A percentile compares a stretch with the other conserved stretches of the same genome.
Evolutionary conservation across 2,113 vertebrate genomes (phyloP).

Genomic region (Petromus typicus): DNA sequence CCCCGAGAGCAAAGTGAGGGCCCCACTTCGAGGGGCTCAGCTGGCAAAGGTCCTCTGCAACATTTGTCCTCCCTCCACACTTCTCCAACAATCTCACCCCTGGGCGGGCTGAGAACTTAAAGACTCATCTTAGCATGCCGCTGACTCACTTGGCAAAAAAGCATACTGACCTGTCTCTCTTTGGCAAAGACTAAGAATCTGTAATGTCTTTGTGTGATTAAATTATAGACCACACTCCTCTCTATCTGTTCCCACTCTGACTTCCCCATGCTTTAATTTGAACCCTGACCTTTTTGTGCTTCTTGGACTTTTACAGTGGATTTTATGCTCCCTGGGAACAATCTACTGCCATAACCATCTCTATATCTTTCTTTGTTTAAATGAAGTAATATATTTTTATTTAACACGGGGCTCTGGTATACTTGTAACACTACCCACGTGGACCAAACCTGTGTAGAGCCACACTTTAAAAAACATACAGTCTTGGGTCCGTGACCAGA

Average conservation of each 20-base stretch:
- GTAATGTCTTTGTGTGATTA: neutral
- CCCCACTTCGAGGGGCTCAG: neutral
- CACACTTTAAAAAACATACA: conserved; percentile 20
- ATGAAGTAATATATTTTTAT: conserved; percentile 41
- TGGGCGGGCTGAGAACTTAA: neutral
- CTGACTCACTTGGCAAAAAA: neutral
- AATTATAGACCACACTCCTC: neutral
- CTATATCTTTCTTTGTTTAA: neutral
- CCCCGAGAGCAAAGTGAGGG: neutral
- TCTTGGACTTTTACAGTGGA: neutral
- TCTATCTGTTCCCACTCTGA: neutral
- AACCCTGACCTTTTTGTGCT: neutral
- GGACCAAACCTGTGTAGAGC: neutral
- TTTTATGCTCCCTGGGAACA: neutral
- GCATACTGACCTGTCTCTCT: neutral
- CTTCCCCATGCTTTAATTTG: neutral
- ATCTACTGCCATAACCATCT: neutral
- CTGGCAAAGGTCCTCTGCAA: neutral
- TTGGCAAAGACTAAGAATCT: neutral
- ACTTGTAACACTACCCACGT: neutral
- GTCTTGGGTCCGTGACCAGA: conserved; percentile 8
- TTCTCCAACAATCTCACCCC: neutral
- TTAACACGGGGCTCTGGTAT: neutral
- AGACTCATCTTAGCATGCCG: too few relatives aligned
- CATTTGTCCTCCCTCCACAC: neutral